These are phyloP conservation scores for Hemicrepidius hirtus DNA, from an alignment of 2,888 invertebrate species.

Conservation along the genomic window DNA sequence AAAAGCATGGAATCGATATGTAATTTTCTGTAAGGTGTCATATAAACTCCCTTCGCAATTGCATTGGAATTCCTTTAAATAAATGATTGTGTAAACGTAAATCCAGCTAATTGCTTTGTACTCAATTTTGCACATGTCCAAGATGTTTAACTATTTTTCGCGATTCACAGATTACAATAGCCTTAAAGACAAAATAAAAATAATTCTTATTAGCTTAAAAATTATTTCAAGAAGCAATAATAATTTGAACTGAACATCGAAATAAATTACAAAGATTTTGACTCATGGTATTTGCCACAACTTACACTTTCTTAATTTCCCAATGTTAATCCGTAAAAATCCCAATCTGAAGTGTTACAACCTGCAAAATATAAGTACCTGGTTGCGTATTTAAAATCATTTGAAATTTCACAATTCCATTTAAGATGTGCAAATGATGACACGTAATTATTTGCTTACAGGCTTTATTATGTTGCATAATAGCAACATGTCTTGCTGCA, in stretches of 20 bases:
- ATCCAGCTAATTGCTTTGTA: background rate
- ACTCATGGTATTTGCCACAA: background rate
- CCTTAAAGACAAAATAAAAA: no score
- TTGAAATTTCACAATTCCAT: slow-evolving; percentile 31
- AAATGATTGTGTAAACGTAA: slow-evolving; percentile 5
- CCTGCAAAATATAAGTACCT: background rate
- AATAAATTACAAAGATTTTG: background rate
- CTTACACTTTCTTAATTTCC: background rate
- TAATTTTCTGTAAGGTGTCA: background rate
- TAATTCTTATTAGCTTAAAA: no score
- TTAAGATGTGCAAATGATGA: slow-evolving; percentile 10
- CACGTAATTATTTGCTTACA: slow-evolving; percentile 69
- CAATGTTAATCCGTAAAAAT: background rate
- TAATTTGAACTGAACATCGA: no score
- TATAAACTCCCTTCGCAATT: background rate
- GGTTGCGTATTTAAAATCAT: background rate
- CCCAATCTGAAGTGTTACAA: slow-evolving; percentile 11
- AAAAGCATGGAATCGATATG: no score
- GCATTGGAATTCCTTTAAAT: background rate
- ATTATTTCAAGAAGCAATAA: no score
- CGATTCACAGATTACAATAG: background rate
- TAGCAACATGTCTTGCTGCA: slow-evolving; percentile 74
- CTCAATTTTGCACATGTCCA: slow-evolving; percentile 3
- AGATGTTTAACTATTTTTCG: background rate
- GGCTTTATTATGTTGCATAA: slow-evolving; percentile 75